phyloP scores from a whole-genome alignment of 2,888 invertebrate species.

The Dione vanillae region DNA sequence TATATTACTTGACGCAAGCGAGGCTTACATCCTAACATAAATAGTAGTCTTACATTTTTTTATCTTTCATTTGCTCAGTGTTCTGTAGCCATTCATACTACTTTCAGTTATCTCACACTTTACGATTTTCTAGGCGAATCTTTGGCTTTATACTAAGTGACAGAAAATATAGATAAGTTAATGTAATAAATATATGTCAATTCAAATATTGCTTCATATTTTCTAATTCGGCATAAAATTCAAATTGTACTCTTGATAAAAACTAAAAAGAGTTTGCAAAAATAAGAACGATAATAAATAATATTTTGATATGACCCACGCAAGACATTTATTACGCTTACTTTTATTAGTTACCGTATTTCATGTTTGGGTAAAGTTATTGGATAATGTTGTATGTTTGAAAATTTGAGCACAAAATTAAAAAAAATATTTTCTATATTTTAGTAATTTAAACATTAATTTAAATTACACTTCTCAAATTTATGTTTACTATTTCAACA shows the following conservation, averaged over 20 bases:
- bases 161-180: not conserved
- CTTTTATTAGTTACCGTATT: slow-evolving; percentile 16
- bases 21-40: not conserved
- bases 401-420: no score
- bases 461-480: no score
- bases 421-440: no score
- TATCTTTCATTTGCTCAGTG: not conserved
- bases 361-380: slow-evolving; percentile 15
- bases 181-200: not conserved
- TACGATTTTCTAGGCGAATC: not conserved
- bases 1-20: not conserved
- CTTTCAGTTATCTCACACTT: not conserved
- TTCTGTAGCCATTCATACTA: not conserved
- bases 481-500: no score
- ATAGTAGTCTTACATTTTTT: not conserved
- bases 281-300: slow-evolving; percentile 12
- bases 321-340: slow-evolving; percentile 13
- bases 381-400: not conserved
- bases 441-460: no score
- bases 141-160: not conserved
- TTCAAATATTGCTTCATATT: not conserved
- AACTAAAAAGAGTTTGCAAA: not conserved
- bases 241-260: not conserved
- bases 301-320: slow-evolving; percentile 18
- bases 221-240: not conserved